Percentiles rank a stretch among this genome's conserved stretches.
Evolutionary conservation across 2,113 vertebrate species (phyloP).

Genomic region (Psettodes erumei): DNA sequence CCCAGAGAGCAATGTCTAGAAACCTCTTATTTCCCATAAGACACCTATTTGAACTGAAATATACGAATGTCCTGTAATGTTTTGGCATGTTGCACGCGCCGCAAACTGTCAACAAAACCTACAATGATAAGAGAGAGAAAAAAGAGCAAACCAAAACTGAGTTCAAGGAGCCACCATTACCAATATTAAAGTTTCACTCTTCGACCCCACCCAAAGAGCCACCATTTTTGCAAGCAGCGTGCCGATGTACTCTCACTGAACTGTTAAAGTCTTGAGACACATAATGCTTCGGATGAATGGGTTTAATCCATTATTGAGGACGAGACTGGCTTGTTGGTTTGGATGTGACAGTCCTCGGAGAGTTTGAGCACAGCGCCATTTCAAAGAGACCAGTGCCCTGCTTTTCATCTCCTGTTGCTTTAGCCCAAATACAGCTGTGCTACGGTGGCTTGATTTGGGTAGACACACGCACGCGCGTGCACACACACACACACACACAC

Average conservation of each 20-base stretch:
- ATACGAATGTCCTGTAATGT: not conserved
- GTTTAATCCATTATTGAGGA: conserved; percentile 77
- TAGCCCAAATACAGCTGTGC: conserved; percentile 60
- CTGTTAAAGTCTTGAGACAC: conserved; percentile 63
- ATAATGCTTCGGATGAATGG: conserved; percentile 71
- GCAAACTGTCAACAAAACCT: not conserved
- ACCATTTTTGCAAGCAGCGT: conserved; percentile 32
- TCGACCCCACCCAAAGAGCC: conserved; percentile 45
- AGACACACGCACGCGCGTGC: conserved; percentile 14
- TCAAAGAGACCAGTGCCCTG: conserved; percentile 64
- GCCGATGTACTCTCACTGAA: conserved; percentile 45
- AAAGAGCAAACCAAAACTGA: not conserved
- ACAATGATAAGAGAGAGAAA: not conserved
- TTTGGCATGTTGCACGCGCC: not conserved
- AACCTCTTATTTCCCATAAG: not conserved
- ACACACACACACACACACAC: conserved; percentile 20
- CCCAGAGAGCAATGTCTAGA: no score
- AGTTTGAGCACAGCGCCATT: conserved; percentile 59
- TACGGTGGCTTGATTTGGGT: conserved; percentile 41
- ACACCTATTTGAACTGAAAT: not conserved
- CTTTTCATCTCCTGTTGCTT: conserved; percentile 74
- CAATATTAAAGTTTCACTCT: conserved; percentile 42
- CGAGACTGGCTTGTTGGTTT: conserved; percentile 70
- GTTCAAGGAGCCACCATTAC: conserved; percentile 38
- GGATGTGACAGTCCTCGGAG: conserved; percentile 65